A percentile compares a stretch with the other conserved stretches of the same genome.
phyloP scores from a whole-genome alignment of 2,888 invertebrate genomes.

The Eupithecia vulgata region DNA sequence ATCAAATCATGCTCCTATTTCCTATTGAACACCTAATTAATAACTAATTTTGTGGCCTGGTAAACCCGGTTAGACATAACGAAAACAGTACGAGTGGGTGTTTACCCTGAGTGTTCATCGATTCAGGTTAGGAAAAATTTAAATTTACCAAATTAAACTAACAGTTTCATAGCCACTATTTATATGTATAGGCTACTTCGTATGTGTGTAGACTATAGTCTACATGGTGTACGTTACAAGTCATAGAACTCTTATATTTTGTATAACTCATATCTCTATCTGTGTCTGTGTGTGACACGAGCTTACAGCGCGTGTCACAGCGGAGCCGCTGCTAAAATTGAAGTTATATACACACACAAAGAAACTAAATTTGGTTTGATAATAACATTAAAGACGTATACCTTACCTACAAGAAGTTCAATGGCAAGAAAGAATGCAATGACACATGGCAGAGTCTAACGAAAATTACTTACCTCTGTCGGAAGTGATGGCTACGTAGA shows the following conservation, averaged over 20 bases:
- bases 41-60: background rate
- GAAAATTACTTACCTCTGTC: conserved; percentile 83
- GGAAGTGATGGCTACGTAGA: conserved; percentile 89
- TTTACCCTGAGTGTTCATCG: background rate
- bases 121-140: background rate
- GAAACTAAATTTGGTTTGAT: too few relatives aligned
- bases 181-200: too few relatives aligned
- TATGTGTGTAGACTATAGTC: too few relatives aligned
- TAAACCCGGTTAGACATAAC: background rate
- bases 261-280: too few relatives aligned
- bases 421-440: background rate
- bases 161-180: too few relatives aligned
- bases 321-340: too few relatives aligned
- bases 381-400: too few relatives aligned
- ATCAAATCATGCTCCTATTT: background rate
- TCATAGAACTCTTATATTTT: too few relatives aligned
- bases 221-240: too few relatives aligned
- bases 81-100: background rate
- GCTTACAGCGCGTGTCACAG: too few relatives aligned
- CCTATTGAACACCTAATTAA: background rate
- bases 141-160: background rate
- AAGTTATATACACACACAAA: background rate
- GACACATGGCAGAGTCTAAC: background rate
- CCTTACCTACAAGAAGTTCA: too few relatives aligned
- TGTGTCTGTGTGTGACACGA: too few relatives aligned